These are phyloP conservation scores for Muntiacus reevesi DNA, from an alignment of 2,113 vertebrate genomes.

Conservation along the genomic window DNA sequence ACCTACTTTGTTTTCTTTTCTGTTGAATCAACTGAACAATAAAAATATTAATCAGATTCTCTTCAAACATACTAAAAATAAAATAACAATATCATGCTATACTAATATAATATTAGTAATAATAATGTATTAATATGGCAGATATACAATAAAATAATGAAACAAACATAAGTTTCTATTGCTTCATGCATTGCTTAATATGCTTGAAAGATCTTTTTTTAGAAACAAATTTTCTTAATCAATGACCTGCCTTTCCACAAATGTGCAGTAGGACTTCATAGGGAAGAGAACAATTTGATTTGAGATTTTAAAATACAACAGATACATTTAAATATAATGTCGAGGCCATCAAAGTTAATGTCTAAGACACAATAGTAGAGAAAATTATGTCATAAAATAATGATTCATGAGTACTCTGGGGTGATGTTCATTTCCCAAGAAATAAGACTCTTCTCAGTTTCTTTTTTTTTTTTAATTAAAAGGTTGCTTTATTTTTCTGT, in stretches of 20 bases:
- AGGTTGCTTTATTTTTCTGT: constrained; percentile 63
- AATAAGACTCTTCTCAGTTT: background rate
- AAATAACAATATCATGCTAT: background rate
- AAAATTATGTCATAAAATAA: background rate
- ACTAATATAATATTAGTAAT: background rate
- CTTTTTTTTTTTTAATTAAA: constrained; percentile 29
- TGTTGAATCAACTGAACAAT: background rate
- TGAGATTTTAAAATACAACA: background rate
- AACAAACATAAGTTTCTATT: background rate
- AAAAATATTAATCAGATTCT: background rate
- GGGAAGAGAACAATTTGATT: background rate
- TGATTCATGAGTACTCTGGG: too few species aligned
- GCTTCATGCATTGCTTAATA: background rate
- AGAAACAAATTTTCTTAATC: background rate
- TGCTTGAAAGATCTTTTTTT: background rate
- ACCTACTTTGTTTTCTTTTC: background rate
- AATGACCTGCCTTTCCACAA: background rate
- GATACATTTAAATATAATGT: background rate
- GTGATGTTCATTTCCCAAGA: background rate
- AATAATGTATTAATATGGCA: background rate
- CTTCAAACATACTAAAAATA: background rate
- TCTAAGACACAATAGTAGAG: background rate
- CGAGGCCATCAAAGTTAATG: background rate
- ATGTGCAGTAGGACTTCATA: background rate
- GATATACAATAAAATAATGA: background rate